Evolutionary conservation across 2,113 vertebrate genomes (phyloP), one percentile per base, ranked within the genome.

Genomic region (Dendropsophus ebraccatus): DNA sequence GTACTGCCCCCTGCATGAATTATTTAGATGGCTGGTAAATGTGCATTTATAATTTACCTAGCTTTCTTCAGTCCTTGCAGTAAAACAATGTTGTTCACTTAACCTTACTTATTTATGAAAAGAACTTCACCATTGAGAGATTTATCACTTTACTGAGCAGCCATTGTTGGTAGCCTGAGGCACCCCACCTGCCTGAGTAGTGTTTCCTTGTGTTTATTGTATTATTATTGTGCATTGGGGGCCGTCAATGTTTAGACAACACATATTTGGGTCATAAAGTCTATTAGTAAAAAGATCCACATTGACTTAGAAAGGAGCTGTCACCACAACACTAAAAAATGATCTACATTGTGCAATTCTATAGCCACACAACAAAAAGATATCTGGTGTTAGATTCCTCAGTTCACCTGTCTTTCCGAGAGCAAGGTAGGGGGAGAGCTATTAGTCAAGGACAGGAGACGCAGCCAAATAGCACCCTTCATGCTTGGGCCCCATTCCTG

Each of bases 91-190:
- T 13, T 25, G 28, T 14, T 49, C 17, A 56, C 21, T 81, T 67
- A 45, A 10, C 8, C 69, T 83, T 41, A 73, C 69, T 83, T 83
- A 83, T 83, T 83, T 45, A 83, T 83, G 67, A 70, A 56, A 74
- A 56, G 35, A 47, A 25, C 49, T 82, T 67, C 19, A 58, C 30
- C 41, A 54, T 54, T 82, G 14, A 83, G 41, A 23, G 19, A 54
- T 52, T 70, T 82, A 82, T 21, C 41, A 49, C 6, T 30, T 25
- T 21, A 25, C 21, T 81, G 35, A 65, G 47, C 37, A 41, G 54
- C 23, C 62, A n/a, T 13, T 82, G n/a, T 52, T 12, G 21, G n/a
- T n/a, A 37, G 65, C 81, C 65, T 82, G 60, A 35, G 47, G 81
- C 65, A 14, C 30, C 17, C 12, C 81, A 82, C 47, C 65, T 82